Percentiles rank a stretch among this genome's conserved stretches.
Evolutionary conservation across 2,888 invertebrate species (phyloP).

Genomic region (Drosophila macrothrix): DNA sequence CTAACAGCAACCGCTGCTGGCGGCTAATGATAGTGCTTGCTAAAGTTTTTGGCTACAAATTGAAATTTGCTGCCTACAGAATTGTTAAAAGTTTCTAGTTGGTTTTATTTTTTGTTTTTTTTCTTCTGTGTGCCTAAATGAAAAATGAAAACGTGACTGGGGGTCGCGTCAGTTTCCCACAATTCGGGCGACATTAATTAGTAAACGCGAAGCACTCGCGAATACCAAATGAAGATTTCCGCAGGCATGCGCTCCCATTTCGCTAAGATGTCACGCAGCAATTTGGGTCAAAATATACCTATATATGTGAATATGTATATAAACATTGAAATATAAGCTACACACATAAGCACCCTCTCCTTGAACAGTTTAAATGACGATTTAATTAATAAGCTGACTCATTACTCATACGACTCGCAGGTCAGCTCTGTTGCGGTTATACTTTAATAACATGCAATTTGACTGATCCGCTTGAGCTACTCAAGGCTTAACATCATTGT

Average conservation of each 20-base stretch:
- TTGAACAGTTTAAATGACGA: conserved; percentile 47
- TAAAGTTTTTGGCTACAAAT: conserved; percentile 38
- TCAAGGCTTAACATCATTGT: conserved; percentile 44
- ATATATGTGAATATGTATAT: not conserved
- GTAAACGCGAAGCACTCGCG: conserved; percentile 29
- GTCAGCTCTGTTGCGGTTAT: conserved; percentile 31
- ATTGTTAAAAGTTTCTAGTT: conserved; percentile 44
- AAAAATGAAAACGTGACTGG: conserved; percentile 37
- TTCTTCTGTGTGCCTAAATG: conserved; percentile 18
- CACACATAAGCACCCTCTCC: conserved; percentile 4
- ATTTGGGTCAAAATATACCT: conserved; percentile 58
- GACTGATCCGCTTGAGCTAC: conserved; percentile 46
- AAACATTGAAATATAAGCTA: not conserved
- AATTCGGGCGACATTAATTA: conserved; percentile 52
- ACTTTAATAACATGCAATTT: conserved; percentile 38
- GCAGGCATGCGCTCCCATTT: conserved; percentile 61
- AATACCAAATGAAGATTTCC: conserved; percentile 60
- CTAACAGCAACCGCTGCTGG: conserved; percentile 37
- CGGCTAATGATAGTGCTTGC: conserved; percentile 44
- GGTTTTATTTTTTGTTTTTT: conserved; percentile 3
- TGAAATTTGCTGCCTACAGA: conserved; percentile 46
- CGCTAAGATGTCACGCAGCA: conserved; percentile 57
- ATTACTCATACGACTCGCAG: conserved; percentile 33
- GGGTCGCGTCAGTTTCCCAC: conserved; percentile 3
- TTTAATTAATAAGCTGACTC: conserved; percentile 51